Conservation (phyloP, 1,140 invertebrate genomes). For the Tachypleus tridentatus region DNA sequence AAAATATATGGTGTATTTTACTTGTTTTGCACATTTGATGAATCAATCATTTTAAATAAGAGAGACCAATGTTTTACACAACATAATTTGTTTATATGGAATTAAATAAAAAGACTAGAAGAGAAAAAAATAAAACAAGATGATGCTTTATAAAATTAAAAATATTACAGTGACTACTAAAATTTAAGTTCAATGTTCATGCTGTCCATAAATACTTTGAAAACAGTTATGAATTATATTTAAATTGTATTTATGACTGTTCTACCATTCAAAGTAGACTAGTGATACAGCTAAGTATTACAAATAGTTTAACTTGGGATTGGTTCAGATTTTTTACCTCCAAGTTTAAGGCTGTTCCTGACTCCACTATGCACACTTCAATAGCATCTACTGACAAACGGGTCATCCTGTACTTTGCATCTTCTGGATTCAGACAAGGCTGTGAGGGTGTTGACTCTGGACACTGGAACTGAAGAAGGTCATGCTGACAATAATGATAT, state of each 20-base stretch:
- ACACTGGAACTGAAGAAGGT: constrained; percentile 59
- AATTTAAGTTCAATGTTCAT: neutral
- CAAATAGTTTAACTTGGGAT: too few relatives aligned
- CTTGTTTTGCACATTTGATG: too few relatives aligned
- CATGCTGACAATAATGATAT: constrained; percentile 72
- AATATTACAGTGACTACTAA: neutral
- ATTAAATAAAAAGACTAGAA: too few relatives aligned
- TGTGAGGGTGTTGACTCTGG: constrained; percentile 53
- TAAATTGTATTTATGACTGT: neutral
- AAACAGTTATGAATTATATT: constrained; percentile 2
- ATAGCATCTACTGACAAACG: constrained; percentile 79
- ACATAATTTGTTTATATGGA: too few relatives aligned
- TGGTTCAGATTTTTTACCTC: constrained; percentile 44
- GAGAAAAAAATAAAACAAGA: neutral
- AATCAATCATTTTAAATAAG: too few relatives aligned
- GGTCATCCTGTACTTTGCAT: constrained; percentile 91
- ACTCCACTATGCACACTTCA: constrained; percentile 81
- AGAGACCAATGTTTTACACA: too few relatives aligned
- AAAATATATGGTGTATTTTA: too few relatives aligned
- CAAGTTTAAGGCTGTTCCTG: constrained; percentile 68
- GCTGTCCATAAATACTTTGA: neutral
- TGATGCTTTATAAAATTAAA: neutral
- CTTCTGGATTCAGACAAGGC: constrained; percentile 68
- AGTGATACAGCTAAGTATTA: constrained; percentile 10
- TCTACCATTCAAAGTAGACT: neutral